Percentiles rank a stretch among this genome's conserved stretches.
Conservation (phyloP, 2,113 vertebrate genomes). For the Xenopus tropicalis region DNA sequence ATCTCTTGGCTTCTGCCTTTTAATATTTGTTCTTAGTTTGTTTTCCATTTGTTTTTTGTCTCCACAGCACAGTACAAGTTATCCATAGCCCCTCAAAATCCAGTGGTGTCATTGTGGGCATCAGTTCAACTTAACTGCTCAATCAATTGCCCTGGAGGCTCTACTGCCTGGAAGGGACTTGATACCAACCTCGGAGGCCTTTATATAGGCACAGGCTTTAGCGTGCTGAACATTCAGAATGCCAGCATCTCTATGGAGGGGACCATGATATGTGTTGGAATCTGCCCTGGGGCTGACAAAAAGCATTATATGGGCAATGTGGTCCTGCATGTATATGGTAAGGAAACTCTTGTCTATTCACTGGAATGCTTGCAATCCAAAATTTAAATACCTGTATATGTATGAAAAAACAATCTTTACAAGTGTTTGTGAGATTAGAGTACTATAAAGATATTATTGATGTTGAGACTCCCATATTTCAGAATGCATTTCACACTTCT, state of each 20-base stretch:
- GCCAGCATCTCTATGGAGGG: constrained; percentile 42
- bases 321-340: constrained; percentile 54
- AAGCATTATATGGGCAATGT: background rate
- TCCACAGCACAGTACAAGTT: constrained; percentile 1
- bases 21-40: no score
- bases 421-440: no score
- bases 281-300: constrained; percentile 8
- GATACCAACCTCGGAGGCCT: constrained; percentile 58
- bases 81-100: constrained; percentile 45
- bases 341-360: constrained; percentile 11
- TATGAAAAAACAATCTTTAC: no score
- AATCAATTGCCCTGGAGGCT: constrained; percentile 35
- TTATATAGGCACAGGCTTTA: constrained; percentile 44
- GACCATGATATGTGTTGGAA: constrained; percentile 53
- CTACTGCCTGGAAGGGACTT: constrained; percentile 61
- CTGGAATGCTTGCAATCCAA: no score
- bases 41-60: background rate
- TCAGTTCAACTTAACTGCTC: constrained; percentile 56
- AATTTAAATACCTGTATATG: no score
- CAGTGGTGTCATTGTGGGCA: constrained; percentile 46
- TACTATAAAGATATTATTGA: no score
- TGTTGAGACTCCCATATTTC: no score
- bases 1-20: no score
- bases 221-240: constrained; percentile 49
- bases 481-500: no score